Conservation (phyloP, 2,888 invertebrate genomes). For the Ischnus inquisitorius region DNA sequence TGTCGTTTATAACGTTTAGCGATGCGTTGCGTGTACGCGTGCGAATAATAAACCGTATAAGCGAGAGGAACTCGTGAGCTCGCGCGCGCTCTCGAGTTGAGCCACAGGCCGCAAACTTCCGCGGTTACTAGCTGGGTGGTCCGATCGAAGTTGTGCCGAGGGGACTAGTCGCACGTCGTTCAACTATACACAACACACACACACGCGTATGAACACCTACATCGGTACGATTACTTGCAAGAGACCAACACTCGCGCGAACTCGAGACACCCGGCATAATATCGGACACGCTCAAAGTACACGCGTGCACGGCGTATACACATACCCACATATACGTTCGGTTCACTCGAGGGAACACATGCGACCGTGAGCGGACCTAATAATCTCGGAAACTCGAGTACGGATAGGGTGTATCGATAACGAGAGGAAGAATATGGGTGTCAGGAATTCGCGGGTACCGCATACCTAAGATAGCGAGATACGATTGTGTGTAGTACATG, state of each 20-base stretch:
- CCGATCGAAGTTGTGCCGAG: constrained; percentile 64
- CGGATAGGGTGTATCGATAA: constrained; percentile 65
- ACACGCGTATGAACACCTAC: background rate
- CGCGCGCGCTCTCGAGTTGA: constrained; percentile 53
- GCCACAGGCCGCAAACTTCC: constrained; percentile 78
- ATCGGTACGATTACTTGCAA: background rate
- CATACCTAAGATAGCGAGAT: constrained; percentile 39
- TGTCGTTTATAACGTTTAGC: constrained; percentile 29
- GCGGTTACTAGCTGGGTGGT: constrained; percentile 79
- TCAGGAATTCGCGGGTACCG: constrained; percentile 48
- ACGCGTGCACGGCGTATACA: background rate
- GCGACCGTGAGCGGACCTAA: constrained; percentile 28
- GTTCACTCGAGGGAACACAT: constrained; percentile 29
- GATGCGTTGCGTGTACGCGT: constrained; percentile 39
- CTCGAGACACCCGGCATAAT: constrained; percentile 58
- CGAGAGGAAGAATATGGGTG: constrained; percentile 46
- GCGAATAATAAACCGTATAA: constrained; percentile 58
- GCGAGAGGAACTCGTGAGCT: constrained; percentile 30
- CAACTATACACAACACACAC: constrained; percentile 17
- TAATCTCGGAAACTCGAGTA: constrained; percentile 67
- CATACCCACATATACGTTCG: background rate
- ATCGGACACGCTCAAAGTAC: constrained; percentile 47
- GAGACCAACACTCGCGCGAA: constrained; percentile 57
- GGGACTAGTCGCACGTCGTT: constrained; percentile 58
- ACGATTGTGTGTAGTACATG: constrained; percentile 4